Evolutionary conservation across 2,888 invertebrate genomes (phyloP).

Genomic region (Drosophila rubida): DNA sequence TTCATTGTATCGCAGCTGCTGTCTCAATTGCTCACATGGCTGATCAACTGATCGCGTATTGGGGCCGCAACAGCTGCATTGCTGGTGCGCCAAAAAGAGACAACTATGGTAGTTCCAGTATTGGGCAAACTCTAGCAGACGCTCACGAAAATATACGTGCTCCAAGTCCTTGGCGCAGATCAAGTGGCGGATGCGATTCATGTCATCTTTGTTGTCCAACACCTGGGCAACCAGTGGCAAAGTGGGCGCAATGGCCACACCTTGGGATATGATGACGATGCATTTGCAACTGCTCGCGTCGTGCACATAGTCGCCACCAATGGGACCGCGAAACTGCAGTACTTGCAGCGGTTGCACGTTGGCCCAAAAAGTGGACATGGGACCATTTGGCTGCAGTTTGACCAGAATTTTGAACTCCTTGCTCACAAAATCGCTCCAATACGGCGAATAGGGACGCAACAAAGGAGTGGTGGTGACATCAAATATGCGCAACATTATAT

Average conservation of each 20-base stretch:
- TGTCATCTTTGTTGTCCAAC: conserved; percentile 88
- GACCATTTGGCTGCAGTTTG: conserved; percentile 87
- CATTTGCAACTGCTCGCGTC: conserved; percentile 37
- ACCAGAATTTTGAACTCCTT: conserved; percentile 87
- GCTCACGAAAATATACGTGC: conserved; percentile 87
- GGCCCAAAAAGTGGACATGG: conserved; percentile 87
- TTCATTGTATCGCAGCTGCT: conserved; percentile 79
- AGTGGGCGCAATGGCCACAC: conserved; percentile 91
- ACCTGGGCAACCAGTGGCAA: conserved; percentile 88
- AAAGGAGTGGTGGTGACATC: conserved; percentile 31
- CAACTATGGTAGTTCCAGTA: conserved; percentile 92
- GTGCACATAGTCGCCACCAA: conserved; percentile 86
- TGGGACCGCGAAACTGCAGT: conserved; percentile 90
- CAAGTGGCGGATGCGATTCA: conserved; percentile 87
- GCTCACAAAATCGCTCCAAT: conserved; percentile 69
- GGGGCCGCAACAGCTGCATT: conserved; percentile 46
- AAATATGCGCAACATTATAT: conserved; percentile 72
- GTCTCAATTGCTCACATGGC: conserved; percentile 63
- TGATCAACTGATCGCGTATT: neutral
- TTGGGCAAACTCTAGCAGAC: conserved; percentile 86
- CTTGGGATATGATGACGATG: conserved; percentile 88
- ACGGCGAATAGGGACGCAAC: conserved; percentile 83
- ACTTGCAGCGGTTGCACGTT: conserved; percentile 85
- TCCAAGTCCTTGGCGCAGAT: conserved; percentile 87
- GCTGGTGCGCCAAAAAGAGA: conserved; percentile 86